Base-by-base conservation (phyloP, 2,113 vertebrate species). In the Haemorhous mexicanus region DNA sequence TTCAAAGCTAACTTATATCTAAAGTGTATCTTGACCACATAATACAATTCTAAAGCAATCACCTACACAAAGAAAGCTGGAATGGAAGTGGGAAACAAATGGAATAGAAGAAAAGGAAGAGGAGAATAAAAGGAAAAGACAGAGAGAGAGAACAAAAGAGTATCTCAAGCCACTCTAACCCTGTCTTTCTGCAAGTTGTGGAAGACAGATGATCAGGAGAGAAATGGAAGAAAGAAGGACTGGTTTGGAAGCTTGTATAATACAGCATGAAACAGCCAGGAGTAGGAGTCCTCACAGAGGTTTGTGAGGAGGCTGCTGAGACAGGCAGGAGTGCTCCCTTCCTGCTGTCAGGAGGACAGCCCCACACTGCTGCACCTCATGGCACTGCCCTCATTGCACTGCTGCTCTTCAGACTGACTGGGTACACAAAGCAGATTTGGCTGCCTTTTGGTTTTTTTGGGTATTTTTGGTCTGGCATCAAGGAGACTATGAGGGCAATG, bases 301-400 rank as follows among this genome's bases (percentile, higher is more conserved):
- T 82, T 35, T 55, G 19, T 16, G 37, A 22, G 35, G 15, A 91
- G 20, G 24, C 11, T 86, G 32, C 35, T 66, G 59, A 68, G n/a
- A 35, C 17, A 63, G 55, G 49, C n/a, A 46, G 32, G 59, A 78
- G 35, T 1, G 4, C 14, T 87, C 28, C 12, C 23, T 43, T 46
- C 35, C 7, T 1, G 1, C 43, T 39, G 4, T 14, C 23, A 30
- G 35, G 22, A 72, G n/a, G 27, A 76, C 1, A 19, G 70, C 22
- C 1, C 1, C n/a, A 26, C 1, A 0, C 32, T 62, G 35, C 64
- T 63, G 62, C 21, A 1, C 28, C 69, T 59, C 46, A 21, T 6
- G 35, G 6, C 49, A 32, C 1, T 7, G 3, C 10, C 35, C 13
- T 41, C 50, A 13, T 5, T 7, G 4, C 8, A 3, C 14, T 6